These are phyloP conservation scores for Varanus salvator DNA, from an alignment of 2,113 vertebrate genomes.

Conservation along the genomic window DNA sequence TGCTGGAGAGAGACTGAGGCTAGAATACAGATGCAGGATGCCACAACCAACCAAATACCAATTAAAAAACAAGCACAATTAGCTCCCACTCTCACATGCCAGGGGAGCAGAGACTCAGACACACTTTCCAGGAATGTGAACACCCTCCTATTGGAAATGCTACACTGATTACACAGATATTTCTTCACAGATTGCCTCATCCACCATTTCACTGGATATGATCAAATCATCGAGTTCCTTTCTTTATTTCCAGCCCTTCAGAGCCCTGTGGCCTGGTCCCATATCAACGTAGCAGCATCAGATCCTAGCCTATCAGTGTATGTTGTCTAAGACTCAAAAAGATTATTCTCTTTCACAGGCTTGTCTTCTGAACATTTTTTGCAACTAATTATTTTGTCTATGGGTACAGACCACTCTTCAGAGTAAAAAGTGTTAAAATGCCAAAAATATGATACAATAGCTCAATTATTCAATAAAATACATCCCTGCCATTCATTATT, in stretches of 20 bases:
- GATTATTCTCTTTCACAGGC: constrained; percentile 67
- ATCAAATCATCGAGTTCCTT: constrained; percentile 60
- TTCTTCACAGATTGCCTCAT: constrained; percentile 67
- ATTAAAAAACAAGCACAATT: constrained; percentile 61
- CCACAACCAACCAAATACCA: constrained; percentile 62
- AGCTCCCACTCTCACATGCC: constrained; percentile 62
- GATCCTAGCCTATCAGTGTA: constrained; percentile 28
- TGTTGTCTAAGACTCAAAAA: constrained; percentile 68
- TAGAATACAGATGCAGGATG: constrained; percentile 69
- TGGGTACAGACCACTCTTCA: constrained; percentile 81
- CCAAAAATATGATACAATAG: constrained; percentile 93
- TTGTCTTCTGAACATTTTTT: constrained; percentile 64
- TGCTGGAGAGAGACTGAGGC: constrained; percentile 63
- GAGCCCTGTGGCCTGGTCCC: constrained; percentile 75
- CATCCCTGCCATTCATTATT: constrained; percentile 96
- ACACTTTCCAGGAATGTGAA: constrained; percentile 68
- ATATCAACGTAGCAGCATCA: constrained; percentile 74
- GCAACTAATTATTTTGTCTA: constrained; percentile 78
- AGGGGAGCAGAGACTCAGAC: constrained; percentile 66
- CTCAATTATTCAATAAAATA: constrained; percentile 92
- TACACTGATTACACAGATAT: constrained; percentile 63
- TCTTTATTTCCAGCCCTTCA: constrained; percentile 67
- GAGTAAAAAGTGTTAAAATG: constrained; percentile 89
- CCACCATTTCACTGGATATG: constrained; percentile 56
- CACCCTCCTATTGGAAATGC: constrained; percentile 66